These are phyloP conservation scores for Thereva unica DNA, from an alignment of 2,888 invertebrate genomes.

Conservation along the genomic window DNA sequence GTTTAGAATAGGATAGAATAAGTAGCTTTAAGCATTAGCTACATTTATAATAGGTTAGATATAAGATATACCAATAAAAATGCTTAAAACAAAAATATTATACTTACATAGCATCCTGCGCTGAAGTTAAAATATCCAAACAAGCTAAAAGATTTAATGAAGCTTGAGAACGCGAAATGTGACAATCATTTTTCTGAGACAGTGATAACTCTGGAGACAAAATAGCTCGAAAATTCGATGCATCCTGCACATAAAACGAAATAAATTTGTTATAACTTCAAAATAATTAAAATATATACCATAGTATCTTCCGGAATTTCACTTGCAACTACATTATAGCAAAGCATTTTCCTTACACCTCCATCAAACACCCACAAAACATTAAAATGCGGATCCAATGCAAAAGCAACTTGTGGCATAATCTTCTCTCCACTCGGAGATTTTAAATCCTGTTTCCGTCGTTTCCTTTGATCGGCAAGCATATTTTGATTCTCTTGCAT, in stretches of 20 bases:
- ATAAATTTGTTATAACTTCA: not conserved
- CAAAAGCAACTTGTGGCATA: conserved; percentile 56
- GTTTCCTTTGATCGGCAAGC: conserved; percentile 45
- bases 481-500: conserved; percentile 50
- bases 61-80: too few species aligned
- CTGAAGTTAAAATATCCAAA: conserved; percentile 83
- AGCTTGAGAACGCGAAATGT: conserved; percentile 83
- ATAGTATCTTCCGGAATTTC: conserved; percentile 61
- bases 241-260: conserved; percentile 46
- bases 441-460: conserved; percentile 46
- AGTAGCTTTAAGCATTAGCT: too few species aligned
- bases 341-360: conserved; percentile 64
- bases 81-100: not conserved
- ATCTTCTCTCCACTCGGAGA: conserved; percentile 47
- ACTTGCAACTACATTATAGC: conserved; percentile 82
- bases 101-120: conserved; percentile 69
- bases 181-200: conserved; percentile 70
- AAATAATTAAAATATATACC: conserved; percentile 43
- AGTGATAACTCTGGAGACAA: conserved; percentile 81
- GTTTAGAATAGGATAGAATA: too few species aligned
- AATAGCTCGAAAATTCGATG: conserved; percentile 62
- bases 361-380: conserved; percentile 90
- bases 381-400: conserved; percentile 87
- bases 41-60: too few species aligned
- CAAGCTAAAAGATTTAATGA: conserved; percentile 87